Evolutionary conservation across 1,140 invertebrate species (phyloP).

Genomic region (Penaeus chinensis): DNA sequence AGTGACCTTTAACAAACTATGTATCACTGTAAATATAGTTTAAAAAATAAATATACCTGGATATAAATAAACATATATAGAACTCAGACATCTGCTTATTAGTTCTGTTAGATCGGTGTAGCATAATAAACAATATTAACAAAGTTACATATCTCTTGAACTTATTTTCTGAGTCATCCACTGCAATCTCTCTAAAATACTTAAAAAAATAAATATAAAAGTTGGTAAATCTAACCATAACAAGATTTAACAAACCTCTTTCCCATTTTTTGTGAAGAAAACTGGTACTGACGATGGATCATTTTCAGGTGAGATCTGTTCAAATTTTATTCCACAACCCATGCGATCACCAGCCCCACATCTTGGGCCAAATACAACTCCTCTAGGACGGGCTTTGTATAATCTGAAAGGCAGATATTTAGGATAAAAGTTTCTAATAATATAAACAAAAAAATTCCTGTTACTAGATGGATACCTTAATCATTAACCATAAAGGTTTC

Average conservation of each 20-base stretch:
- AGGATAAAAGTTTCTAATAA: neutral
- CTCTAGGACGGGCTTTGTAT: constrained; percentile 66
- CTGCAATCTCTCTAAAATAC: too few relatives aligned
- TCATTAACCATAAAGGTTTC: too few relatives aligned
- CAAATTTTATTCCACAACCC: constrained; percentile 70
- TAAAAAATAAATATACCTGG: constrained; percentile 14
- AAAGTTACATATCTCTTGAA: too few relatives aligned
- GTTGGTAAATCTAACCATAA: too few relatives aligned
- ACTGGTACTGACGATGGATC: constrained; percentile 66
- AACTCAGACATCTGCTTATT: neutral
- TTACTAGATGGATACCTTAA: too few relatives aligned
- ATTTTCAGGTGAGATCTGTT: constrained; percentile 64
- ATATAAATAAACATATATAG: constrained; percentile 67
- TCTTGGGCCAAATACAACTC: constrained; percentile 68
- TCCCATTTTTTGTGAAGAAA: constrained; percentile 72
- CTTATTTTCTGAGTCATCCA: too few relatives aligned
- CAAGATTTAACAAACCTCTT: constrained; percentile 67
- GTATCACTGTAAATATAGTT: neutral
- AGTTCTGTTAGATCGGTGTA: too few relatives aligned
- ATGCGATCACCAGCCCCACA: constrained; percentile 70
- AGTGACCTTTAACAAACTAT: neutral
- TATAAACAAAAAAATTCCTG: neutral
- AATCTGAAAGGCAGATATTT: constrained; percentile 45
- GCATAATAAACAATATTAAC: too few relatives aligned
- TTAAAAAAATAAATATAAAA: too few relatives aligned